Evolutionary conservation across 2,888 invertebrate species (phyloP).

Genomic region (Dasysyrphus albostriatus): DNA sequence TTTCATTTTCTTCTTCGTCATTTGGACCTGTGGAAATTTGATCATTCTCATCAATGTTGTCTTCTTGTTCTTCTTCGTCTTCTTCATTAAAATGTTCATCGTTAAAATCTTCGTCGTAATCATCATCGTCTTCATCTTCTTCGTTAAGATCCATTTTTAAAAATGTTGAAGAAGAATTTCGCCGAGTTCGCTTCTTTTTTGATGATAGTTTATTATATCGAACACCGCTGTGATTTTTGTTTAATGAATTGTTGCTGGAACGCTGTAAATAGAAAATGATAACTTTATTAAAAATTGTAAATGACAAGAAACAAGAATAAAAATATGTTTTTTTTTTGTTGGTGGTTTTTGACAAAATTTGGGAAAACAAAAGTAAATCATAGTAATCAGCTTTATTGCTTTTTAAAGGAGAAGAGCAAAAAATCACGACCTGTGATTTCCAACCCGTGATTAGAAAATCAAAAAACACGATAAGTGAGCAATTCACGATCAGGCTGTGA

Average conservation of each 20-base stretch:
- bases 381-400: too few relatives aligned
- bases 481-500: too few relatives aligned
- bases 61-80: conserved; percentile 73
- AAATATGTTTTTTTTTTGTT: too few relatives aligned
- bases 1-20: conserved; percentile 29
- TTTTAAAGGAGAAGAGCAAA: too few relatives aligned
- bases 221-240: conserved; percentile 79
- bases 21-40: conserved; percentile 36
- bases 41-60: conserved; percentile 47
- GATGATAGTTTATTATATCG: conserved; percentile 81
- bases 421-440: too few relatives aligned
- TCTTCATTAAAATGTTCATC: conserved; percentile 78
- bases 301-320: too few relatives aligned
- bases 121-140: conserved; percentile 77
- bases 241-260: conserved; percentile 79
- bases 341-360: too few relatives aligned
- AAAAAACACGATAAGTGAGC: too few relatives aligned
- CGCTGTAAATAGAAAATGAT: conserved; percentile 79
- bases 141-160: conserved; percentile 78
- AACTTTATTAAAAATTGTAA: too few relatives aligned
- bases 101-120: conserved; percentile 75
- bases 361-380: too few relatives aligned
- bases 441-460: too few relatives aligned
- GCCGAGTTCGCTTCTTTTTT: conserved; percentile 73
- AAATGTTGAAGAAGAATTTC: conserved; percentile 76